Base-by-base conservation (phyloP, 2,113 vertebrate genomes). In the Chionodraco myersi region DNA sequence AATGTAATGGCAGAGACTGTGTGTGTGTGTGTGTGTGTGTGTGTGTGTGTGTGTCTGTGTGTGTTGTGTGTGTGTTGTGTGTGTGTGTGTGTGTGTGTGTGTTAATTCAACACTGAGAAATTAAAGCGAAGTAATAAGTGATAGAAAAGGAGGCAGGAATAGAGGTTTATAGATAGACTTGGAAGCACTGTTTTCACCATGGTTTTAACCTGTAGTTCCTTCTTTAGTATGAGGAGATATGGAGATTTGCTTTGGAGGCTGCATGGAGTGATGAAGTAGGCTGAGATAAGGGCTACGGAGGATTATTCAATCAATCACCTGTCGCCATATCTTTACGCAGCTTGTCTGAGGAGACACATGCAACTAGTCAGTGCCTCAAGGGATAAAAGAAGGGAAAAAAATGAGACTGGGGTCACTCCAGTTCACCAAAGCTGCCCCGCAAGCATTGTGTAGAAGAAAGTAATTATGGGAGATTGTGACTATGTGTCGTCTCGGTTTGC, bases 251-350 rank as follows among this genome's bases (percentile, higher is more conserved):
- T 80, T 63, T 36, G 63, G 54, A 83, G 62, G 65, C 63, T 87
- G 88, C 80, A 85, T 83, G 83, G 60, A 88, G 77, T 86, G 90
- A 91, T 74, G 82, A 86, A 83, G 82, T 63, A 71, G 71, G 59
- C 64, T 75, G 77, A 87, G 92, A 93, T 91, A 93, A 94, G 77
- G 73, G 74, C 56, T 48, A 34, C 34, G 44, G 81, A 69, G 83
- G 85, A 91, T 92, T 91, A 91, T 87, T 92, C 85, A 91, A 92
- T 92, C 89, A 91, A 90, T 91, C 91, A 90, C 82, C 64, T 89
- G 83, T 82, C 80, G 80, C 86, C 69, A 69, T 85, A 91, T 91
- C 88, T 89, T 90, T 64, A 82, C 60, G 82, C 79, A 75, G 65
- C 65, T 83, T 82, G 84, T 88, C 85, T 82, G 76, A 72, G 64